Base-by-base conservation (phyloP, 2,888 invertebrate genomes). In the Thelaira solivaga region DNA sequence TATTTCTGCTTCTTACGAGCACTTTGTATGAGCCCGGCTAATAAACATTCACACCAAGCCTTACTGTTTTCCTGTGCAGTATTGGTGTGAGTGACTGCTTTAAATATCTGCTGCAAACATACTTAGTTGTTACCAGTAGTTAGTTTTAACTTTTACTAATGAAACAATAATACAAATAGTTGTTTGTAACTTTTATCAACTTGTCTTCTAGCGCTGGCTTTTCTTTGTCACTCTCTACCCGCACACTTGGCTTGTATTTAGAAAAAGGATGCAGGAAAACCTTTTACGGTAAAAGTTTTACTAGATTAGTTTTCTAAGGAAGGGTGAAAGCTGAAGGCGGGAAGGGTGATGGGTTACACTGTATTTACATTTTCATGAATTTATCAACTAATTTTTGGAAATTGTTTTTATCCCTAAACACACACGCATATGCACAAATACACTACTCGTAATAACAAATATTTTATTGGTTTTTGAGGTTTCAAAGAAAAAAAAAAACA, bases 391-490 rank as follows among this genome's bases (percentile, higher is more conserved):
- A 65, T 51, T 67, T 59, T 51, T 20, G 39, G 47, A 72, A 73
- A 59, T 62, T 55, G 62, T 36, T 64, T 62, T 64, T 72, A 55
- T 55, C 13, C 31, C 62, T 13, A 39, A 53, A 36, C 45, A 29
- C 20, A 18, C 29, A 29, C 29, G 13, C 22, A 16, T n/a, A n/a
- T n/a, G n/a, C n/a, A n/a, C n/a, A n/a, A n/a, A n/a, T n/a, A n/a
- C n/a, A n/a, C n/a, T n/a, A n/a, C n/a, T n/a, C n/a, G n/a, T n/a
- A n/a, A 1, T 10, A 34, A 41, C 18, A 39, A 31, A 65, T 61
- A 67, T 77, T n/a, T 77, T 77, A 77, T 77, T 72, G 24, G 77
- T 43, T 68, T 69, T 51, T 64, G 68, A 43, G 68, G 64, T 61
- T 71, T 45, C 5, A 16, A 41, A 39, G 2, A 2, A n/a, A 11